These are phyloP conservation scores for Poecile atricapillus DNA, from an alignment of 2,113 vertebrate species.

Conservation along the genomic window DNA sequence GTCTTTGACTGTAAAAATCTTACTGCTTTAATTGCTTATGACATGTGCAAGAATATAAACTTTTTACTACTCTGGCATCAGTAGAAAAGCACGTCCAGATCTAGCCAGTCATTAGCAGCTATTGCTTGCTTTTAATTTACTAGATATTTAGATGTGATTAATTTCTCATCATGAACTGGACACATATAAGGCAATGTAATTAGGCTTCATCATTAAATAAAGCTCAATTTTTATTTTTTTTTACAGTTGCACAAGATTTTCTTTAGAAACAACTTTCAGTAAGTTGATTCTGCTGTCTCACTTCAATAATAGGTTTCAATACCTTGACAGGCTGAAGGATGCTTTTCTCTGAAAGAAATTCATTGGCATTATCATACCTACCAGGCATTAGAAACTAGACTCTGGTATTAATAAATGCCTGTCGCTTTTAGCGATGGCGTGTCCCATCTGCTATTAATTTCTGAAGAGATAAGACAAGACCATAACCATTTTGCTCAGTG, in stretches of 20 bases:
- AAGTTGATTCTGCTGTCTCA: not conserved
- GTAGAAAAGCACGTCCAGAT: not conserved
- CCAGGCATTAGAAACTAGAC: slow-evolving; percentile 7
- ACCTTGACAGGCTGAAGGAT: slow-evolving; percentile 34
- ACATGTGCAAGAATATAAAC: not conserved
- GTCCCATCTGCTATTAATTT: slow-evolving; percentile 55
- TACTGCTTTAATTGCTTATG: not conserved
- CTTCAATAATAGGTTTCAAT: slow-evolving; percentile 23
- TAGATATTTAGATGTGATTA: not conserved
- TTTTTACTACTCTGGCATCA: not conserved
- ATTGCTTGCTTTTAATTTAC: not conserved
- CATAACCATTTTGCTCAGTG: slow-evolving; percentile 33
- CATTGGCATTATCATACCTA: not conserved
- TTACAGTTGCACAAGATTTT: not conserved
- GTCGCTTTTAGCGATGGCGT: slow-evolving; percentile 13
- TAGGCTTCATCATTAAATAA: not conserved
- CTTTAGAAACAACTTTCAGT: not conserved
- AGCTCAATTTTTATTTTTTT: not conserved
- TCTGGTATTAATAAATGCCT: slow-evolving; percentile 34
- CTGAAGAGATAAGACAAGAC: slow-evolving; percentile 33
- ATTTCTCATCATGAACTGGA: not conserved
- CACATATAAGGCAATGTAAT: not conserved
- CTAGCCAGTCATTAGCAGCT: not conserved
- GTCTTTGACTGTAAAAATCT: not conserved
- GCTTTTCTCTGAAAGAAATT: slow-evolving; percentile 11